Percentiles rank a stretch among this genome's conserved stretches.
phyloP scores from a whole-genome alignment of 2,797 vertebrate genomes.

The Parambassis ranga region DNA sequence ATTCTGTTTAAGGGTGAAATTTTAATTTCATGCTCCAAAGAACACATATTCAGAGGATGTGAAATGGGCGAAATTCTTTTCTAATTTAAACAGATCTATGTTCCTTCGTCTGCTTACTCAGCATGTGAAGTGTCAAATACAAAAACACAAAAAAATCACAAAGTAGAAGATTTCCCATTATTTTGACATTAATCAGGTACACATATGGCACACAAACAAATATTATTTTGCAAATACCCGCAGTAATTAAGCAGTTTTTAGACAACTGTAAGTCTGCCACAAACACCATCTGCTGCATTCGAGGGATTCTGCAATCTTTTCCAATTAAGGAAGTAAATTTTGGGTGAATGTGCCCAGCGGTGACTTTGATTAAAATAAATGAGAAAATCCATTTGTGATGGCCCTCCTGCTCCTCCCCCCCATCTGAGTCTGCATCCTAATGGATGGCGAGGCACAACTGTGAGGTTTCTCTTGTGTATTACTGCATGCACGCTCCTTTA shows the following conservation, averaged over 20 bases:
- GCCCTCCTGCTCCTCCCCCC: background rate
- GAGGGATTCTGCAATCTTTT: background rate
- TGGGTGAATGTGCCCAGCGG: slow-evolving; percentile 45
- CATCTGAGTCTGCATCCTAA: slow-evolving; percentile 42
- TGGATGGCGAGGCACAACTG: slow-evolving; percentile 28
- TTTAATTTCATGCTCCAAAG: slow-evolving; percentile 55
- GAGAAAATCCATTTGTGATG: slow-evolving; percentile 67
- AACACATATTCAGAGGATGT: slow-evolving; percentile 10
- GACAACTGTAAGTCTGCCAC: background rate
- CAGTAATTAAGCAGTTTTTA: background rate
- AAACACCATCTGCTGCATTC: background rate
- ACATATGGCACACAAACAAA: background rate
- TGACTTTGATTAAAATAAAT: slow-evolving; percentile 75
- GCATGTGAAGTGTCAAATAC: background rate
- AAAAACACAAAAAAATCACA: background rate
- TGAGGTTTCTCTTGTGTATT: background rate
- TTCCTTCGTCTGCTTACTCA: background rate
- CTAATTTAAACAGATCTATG: background rate
- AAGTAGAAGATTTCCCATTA: background rate
- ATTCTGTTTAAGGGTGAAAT: slow-evolving; percentile 10
- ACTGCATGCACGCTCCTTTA: slow-evolving; percentile 11
- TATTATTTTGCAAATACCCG: background rate
- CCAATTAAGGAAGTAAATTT: slow-evolving; percentile 41
- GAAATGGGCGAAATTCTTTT: slow-evolving; percentile 1
- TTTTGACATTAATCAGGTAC: background rate